phyloP scores from a whole-genome alignment of 2,113 vertebrate species.

The Tylochromis polylepis region DNA sequence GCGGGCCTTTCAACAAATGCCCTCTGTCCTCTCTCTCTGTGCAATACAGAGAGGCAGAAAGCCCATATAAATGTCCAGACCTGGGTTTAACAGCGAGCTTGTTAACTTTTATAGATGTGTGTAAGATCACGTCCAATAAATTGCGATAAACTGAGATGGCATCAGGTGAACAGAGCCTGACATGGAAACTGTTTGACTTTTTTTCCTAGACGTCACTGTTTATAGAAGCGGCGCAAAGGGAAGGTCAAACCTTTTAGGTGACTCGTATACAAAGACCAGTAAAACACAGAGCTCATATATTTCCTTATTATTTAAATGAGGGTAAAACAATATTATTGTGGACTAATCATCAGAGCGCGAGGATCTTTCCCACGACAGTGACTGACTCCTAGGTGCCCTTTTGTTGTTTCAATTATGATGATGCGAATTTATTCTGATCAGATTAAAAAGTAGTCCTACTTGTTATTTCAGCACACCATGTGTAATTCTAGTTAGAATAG shows the following conservation, averaged over 20 bases:
- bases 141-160: slow-evolving; percentile 12
- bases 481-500: background rate
- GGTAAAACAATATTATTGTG: background rate
- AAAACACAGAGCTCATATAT: background rate
- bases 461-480: background rate
- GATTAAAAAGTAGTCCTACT: background rate
- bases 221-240: slow-evolving; percentile 9
- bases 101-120: slow-evolving; percentile 60
- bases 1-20: slow-evolving; percentile 18
- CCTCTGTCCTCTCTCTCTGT: background rate
- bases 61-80: slow-evolving; percentile 54
- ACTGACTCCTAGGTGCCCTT: background rate
- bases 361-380: background rate
- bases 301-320: background rate
- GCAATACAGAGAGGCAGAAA: background rate
- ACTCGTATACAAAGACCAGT: background rate
- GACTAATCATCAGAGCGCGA: background rate
- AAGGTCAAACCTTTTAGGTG: slow-evolving; percentile 17
- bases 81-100: slow-evolving; percentile 35
- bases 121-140: slow-evolving; percentile 51
- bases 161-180: slow-evolving; percentile 15
- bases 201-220: background rate
- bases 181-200: slow-evolving; percentile 24
- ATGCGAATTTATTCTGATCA: no score
- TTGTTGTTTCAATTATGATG: background rate